phyloP scores from a whole-genome alignment of 2,888 invertebrate species.

The Athalia rosae region DNA sequence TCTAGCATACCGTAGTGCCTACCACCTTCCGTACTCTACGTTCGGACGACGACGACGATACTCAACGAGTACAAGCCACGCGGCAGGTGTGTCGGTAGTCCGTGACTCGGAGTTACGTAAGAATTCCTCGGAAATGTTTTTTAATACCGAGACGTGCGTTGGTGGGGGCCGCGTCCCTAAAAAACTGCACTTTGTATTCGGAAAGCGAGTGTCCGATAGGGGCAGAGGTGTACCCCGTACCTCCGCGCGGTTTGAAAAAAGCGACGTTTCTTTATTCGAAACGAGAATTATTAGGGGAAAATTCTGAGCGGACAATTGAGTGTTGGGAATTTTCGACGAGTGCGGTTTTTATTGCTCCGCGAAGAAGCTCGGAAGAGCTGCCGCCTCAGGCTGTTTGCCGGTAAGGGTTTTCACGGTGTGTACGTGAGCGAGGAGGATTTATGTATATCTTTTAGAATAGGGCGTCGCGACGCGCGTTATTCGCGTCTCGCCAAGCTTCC shows the following conservation, averaged over 20 bases:
- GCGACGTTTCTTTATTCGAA: neutral
- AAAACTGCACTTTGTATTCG: slow-evolving; percentile 23
- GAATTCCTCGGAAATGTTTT: neutral
- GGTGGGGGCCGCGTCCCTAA: neutral
- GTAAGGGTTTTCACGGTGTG: too few relatives aligned
- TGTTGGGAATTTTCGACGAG: neutral
- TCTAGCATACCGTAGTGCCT: slow-evolving; percentile 8
- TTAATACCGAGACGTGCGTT: slow-evolving; percentile 1
- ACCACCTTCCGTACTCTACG: too few relatives aligned
- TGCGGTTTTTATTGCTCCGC: neutral
- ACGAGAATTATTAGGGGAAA: too few relatives aligned
- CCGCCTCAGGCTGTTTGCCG: too few relatives aligned
- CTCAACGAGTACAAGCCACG: neutral
- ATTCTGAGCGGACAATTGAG: too few relatives aligned
- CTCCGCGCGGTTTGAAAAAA: neutral
- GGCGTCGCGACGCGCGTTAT: too few relatives aligned
- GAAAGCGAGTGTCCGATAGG: neutral
- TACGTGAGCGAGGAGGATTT: neutral
- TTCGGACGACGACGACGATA: too few relatives aligned
- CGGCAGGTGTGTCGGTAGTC: neutral
- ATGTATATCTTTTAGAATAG: neutral
- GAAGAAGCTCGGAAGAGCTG: neutral
- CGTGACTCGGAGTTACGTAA: slow-evolving; percentile 9
- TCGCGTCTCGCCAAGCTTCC: neutral
- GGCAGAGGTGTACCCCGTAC: too few relatives aligned